Evolutionary conservation across 2,888 invertebrate genomes (phyloP), one percentile per base, ranked within the genome.

Genomic region (Cosmopolites sordidus): DNA sequence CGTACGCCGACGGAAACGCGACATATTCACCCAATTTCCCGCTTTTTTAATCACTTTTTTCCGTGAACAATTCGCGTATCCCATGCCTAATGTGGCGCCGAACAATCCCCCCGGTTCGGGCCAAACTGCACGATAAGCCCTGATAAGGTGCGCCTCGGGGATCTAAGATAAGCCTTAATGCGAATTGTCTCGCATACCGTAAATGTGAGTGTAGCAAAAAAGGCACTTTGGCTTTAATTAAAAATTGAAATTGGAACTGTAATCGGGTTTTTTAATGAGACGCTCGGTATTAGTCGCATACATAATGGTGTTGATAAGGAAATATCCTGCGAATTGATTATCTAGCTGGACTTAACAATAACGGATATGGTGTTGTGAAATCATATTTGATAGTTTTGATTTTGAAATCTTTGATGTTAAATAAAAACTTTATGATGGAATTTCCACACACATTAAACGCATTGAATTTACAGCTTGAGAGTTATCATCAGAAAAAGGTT

Each of bases 81-180:
- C 22, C 8, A 5, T 22, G 22, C 8, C 22, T 22, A 22, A 22
- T 22, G 22, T 33, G 33, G 11, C 33, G 33, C 33, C 33, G n/a
- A 33, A 33, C 33, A 33, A 45, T 38, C 39, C 46, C 39, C 38
- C 39, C 40, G 16, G 43, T 50, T 29, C 16, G 15, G 41, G 16
- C 29, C 14, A 22, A 51, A 46, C 45, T 48, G 45, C 42, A 27
- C 49, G 56, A 56, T 56, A 56, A 56, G 52, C 48, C 45, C 43
- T 47, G 56, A 51, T 56, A 56, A 56, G 51, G 47, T 37, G 52
- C 43, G 52, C 50, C 52, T 46, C 46, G 45, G 56, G 56, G 39
- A 56, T 56, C 52, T 52, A 39, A 52, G 56, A 56, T 56, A 56
- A 56, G 49, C 41, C 38, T 46, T 52, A 56, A 49, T 56, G 56